Evolutionary conservation across 2,888 invertebrate species (phyloP).

Genomic region (Graphium colonna): DNA sequence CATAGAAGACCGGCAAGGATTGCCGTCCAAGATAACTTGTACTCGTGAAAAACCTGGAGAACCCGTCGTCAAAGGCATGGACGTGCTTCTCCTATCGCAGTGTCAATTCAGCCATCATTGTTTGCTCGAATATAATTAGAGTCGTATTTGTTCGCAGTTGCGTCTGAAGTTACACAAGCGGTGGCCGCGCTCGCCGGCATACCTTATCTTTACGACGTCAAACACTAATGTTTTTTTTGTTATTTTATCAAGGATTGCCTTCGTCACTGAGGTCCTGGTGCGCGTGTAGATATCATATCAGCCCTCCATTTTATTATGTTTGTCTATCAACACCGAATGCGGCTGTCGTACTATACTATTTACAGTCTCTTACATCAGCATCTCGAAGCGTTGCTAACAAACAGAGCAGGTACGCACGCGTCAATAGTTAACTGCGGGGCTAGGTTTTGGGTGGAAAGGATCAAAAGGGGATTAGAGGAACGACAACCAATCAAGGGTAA

Average conservation of each 20-base stretch:
- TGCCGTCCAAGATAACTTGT: too few species aligned
- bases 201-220: constrained; percentile 71
- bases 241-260: constrained; percentile 67
- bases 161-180: constrained; percentile 47
- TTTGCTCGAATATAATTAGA: constrained; percentile 57
- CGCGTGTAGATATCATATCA: constrained; percentile 56
- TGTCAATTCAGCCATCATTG: constrained; percentile 60
- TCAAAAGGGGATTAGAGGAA: constrained; percentile 85
- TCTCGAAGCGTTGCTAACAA: constrained; percentile 27
- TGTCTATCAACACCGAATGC: constrained; percentile 46
- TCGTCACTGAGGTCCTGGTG: constrained; percentile 59
- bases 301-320: constrained; percentile 58
- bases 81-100: constrained; percentile 47
- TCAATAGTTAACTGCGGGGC: constrained; percentile 78
- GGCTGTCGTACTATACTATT: constrained; percentile 32
- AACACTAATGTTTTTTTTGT: constrained; percentile 59
- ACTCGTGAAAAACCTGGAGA: too few species aligned
- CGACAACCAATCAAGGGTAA: constrained; percentile 86
- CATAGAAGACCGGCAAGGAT: too few species aligned
- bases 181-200: constrained; percentile 59
- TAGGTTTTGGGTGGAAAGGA: constrained; percentile 82
- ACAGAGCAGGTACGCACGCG: constrained; percentile 65
- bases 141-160: constrained; percentile 56
- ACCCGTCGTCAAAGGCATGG: constrained; percentile 39
- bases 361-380: constrained; percentile 17